phyloP scores from a whole-genome alignment of 2,797 vertebrate species.

The Columba guinea region DNA sequence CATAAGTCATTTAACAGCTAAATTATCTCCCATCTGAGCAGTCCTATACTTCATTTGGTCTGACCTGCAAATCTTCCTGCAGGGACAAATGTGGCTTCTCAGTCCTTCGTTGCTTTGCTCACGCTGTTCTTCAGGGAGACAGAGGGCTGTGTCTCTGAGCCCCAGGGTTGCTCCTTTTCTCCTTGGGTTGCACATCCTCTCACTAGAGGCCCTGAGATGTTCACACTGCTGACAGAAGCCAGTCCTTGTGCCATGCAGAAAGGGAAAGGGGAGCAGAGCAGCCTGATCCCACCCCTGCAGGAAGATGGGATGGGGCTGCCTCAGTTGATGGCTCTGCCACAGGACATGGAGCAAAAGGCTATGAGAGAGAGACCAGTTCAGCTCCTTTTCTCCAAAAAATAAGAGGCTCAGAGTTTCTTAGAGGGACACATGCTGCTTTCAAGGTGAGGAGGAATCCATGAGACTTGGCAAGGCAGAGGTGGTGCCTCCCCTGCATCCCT shows the following conservation, averaged over 20 bases:
- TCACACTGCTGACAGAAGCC: neutral
- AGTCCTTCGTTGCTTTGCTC: neutral
- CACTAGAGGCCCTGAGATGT: neutral
- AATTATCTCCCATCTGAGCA: neutral
- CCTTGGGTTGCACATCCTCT: neutral
- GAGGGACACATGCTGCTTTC: neutral
- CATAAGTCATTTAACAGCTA: neutral
- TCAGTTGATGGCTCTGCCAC: neutral
- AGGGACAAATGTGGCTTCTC: neutral
- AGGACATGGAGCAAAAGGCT: neutral
- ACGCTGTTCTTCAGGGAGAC: neutral
- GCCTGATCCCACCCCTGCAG: neutral
- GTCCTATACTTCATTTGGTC: neutral
- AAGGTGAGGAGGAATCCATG: neutral
- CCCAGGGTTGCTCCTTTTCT: neutral
- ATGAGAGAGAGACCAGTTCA: neutral
- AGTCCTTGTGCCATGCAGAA: neutral
- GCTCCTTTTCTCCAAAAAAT: neutral
- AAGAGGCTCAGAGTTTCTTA: neutral
- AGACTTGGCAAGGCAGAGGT: neutral
- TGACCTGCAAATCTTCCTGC: neutral
- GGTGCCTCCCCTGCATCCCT: neutral
- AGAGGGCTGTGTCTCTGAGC: neutral
- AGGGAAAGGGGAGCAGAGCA: neutral
- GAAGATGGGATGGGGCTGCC: neutral